Evolutionary conservation across 2,888 invertebrate genomes (phyloP).

Genomic region (Tromatobia lineatoria): DNA sequence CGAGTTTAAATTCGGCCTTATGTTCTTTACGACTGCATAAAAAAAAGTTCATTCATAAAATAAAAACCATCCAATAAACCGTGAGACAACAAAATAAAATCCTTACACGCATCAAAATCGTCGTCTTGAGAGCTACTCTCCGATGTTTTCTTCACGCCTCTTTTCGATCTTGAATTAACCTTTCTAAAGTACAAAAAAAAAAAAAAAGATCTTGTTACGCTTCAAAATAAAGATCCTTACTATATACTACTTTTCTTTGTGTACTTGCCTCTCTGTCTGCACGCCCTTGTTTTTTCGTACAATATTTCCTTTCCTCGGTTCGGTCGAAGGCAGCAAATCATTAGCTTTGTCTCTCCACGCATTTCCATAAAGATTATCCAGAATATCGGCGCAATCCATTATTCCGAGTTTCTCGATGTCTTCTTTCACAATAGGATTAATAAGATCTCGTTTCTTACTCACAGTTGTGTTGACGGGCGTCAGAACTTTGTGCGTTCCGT

Average conservation of each 20-base stretch:
- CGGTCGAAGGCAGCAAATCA: conserved; percentile 74
- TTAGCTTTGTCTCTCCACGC: conserved; percentile 86
- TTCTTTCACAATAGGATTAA: conserved; percentile 28
- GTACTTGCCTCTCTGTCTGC: conserved; percentile 79
- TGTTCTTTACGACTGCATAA: conserved; percentile 67
- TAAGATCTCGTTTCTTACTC: not conserved
- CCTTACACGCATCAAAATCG: conserved; percentile 73
- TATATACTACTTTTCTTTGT: not conserved
- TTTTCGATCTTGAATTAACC: conserved; percentile 59
- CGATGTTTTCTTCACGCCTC: conserved; percentile 35
- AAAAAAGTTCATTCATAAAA: conserved; percentile 15
- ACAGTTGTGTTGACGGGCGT: not conserved
- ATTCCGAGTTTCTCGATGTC: conserved; percentile 59
- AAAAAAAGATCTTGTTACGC: not conserved
- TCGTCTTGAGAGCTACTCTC: conserved; percentile 72
- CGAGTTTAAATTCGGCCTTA: conserved; percentile 62
- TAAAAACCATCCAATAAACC: not conserved
- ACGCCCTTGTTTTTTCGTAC: conserved; percentile 72
- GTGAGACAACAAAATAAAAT: not conserved
- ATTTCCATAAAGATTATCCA: conserved; percentile 87
- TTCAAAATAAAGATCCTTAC: not conserved
- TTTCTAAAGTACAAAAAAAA: conserved; percentile 69
- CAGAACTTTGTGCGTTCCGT: conserved; percentile 29
- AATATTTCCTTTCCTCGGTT: conserved; percentile 74
- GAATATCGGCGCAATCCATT: conserved; percentile 80